Evolutionary conservation across 2,888 invertebrate genomes (phyloP).

Genomic region (Patella caerulea): DNA sequence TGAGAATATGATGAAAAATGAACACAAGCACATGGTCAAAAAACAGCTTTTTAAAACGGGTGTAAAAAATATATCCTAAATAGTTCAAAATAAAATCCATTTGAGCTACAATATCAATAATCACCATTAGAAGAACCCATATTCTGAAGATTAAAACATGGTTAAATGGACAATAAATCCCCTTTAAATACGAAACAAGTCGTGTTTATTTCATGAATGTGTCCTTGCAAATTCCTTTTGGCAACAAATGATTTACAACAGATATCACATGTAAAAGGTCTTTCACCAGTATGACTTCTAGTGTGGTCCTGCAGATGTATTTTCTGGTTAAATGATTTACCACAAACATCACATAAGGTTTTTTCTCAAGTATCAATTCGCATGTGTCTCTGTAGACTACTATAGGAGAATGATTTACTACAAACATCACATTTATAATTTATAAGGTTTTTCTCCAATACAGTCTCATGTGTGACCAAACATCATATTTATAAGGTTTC

Average conservation of each 20-base stretch:
- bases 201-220: too few species aligned
- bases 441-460: neutral
- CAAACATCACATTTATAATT: neutral
- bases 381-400: neutral
- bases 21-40: too few species aligned
- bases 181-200: too few species aligned
- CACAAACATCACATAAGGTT: conserved; percentile 1
- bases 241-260: neutral
- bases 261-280: neutral
- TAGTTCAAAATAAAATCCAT: too few species aligned
- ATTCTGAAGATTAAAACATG: too few species aligned
- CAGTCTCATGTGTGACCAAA: neutral
- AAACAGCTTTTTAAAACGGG: too few species aligned
- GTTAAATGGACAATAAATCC: too few species aligned
- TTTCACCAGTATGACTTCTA: neutral
- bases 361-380: neutral
- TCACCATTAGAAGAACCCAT: too few species aligned
- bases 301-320: neutral
- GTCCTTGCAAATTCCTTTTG: neutral
- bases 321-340: neutral
- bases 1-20: too few species aligned
- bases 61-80: too few species aligned
- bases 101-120: too few species aligned
- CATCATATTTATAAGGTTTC: too few species aligned
- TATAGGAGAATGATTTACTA: neutral